Base-by-base conservation (phyloP, 2,113 vertebrate genomes). In the Bambusicola thoracicus region DNA sequence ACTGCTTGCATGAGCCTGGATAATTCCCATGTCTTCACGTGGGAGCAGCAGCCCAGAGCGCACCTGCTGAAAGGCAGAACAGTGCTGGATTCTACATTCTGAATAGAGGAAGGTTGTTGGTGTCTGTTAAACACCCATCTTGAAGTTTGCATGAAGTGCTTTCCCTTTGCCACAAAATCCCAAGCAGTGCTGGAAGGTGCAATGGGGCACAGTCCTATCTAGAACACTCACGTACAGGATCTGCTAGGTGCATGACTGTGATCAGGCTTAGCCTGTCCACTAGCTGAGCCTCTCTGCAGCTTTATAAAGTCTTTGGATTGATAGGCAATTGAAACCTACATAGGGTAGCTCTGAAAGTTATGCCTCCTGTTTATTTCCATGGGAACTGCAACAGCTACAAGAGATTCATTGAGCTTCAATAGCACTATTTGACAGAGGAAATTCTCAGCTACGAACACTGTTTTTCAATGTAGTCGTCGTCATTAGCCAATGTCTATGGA, bases 61-160 rank as follows among this genome's bases (percentile, higher is more conserved):
- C 1, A 10, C 20, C 27, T 79, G 22, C 73, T 69, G 73, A 87
- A 75, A 8, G 17, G 49, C 32, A 55, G 59, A 75, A 49, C 11
- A 40, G 24, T 40, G 29, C 49, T 32, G 40, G 21, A 13, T 56
- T 66, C 74, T 56, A 10, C 14, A 29, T 13, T 22, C 44, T 70
- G 32, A 62, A 27, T 59, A 65, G 14, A 34, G 65, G 48, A 7
- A 32, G 41, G 10, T 53, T 53, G 15, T 32, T 27, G 21, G 48
- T 58, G 36, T 69, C 41, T 55, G 22, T 40, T 55, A 34, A 82
- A 20, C 5, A 38, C 53, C 11, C 27, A 38, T 32, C 67, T 53
- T 34, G 55, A 82, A 41, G 25, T 18, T 32, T 36, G 44, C 0
- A 0, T n/a, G 46, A 29, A 44, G 14, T 44, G 18, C 29, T 46